These are phyloP conservation scores for Meandrina meandrites DNA, from an alignment of 92 coral and sea anemone genomes.

Conservation along the genomic window DNA sequence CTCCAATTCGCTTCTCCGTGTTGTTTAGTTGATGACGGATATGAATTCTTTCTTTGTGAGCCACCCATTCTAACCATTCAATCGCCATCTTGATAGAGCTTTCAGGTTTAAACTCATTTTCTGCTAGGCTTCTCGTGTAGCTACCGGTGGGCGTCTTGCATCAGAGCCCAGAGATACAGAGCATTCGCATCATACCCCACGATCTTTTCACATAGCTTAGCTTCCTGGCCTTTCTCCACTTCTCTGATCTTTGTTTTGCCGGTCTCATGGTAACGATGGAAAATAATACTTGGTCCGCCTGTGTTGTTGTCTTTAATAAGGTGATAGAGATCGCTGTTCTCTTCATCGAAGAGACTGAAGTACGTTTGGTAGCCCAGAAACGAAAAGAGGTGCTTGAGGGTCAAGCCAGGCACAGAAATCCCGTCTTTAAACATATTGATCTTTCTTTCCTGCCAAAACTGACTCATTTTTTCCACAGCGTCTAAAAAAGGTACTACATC, in stretches of 20 bases:
- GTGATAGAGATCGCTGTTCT: constrained; percentile 47
- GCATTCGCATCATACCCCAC: constrained; percentile 58
- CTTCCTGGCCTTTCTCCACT: not conserved
- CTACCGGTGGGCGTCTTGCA: constrained; percentile 35
- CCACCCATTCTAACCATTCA: no score
- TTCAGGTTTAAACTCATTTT: not conserved
- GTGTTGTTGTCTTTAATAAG: constrained; percentile 42
- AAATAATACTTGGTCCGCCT: constrained; percentile 53
- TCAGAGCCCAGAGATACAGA: constrained; percentile 46
- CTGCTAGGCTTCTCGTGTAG: constrained; percentile 10
- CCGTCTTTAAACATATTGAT: not conserved
- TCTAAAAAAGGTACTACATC: constrained; percentile 46
- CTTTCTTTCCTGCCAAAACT: constrained; percentile 41
- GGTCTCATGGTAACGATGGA: constrained; percentile 52
- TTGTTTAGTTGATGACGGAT: no score
- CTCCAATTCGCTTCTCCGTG: no score
- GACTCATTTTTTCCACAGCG: constrained; percentile 52
- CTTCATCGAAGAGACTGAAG: constrained; percentile 23
- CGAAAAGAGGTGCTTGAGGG: no score
- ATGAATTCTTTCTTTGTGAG: no score
- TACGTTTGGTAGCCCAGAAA: no score
- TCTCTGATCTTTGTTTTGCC: constrained; percentile 25
- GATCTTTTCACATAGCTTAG: constrained; percentile 34
- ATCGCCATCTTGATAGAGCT: no score
- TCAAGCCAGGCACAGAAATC: not conserved